Percentiles rank a stretch among this genome's conserved stretches.
phyloP scores from a whole-genome alignment of 2,797 vertebrate species.

The Epinephelus awoara region DNA sequence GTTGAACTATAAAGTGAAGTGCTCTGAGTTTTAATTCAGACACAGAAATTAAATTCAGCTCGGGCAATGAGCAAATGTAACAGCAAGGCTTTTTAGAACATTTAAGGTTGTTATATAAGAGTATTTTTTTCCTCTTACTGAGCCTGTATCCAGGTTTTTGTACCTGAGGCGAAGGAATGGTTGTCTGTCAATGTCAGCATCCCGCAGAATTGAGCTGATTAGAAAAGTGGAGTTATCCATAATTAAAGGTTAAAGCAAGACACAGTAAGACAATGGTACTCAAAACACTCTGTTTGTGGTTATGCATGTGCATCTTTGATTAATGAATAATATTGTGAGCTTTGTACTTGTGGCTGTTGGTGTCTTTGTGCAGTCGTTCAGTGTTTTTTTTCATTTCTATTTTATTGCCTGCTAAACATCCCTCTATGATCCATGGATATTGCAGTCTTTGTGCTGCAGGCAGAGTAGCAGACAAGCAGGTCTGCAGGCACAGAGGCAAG shows the following conservation, averaged over 20 bases:
- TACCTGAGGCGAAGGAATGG: background rate
- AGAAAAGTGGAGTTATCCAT: background rate
- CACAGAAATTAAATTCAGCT: background rate
- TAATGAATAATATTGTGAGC: background rate
- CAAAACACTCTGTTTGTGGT: background rate
- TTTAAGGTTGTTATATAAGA: background rate
- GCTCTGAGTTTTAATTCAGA: background rate
- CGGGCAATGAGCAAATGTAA: background rate
- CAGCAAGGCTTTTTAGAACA: background rate
- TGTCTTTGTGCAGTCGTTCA: background rate
- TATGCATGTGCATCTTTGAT: background rate
- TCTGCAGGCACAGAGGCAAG: conserved; percentile 14
- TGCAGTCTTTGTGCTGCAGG: conserved; percentile 19
- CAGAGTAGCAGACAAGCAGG: background rate
- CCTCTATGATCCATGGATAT: conserved; percentile 13
- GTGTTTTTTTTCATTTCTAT: background rate
- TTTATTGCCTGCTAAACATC: conserved; percentile 7
- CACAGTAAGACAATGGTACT: background rate
- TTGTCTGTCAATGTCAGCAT: background rate
- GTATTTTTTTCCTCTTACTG: background rate
- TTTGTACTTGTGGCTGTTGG: background rate
- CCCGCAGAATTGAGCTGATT: background rate
- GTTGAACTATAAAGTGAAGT: conserved; percentile 18
- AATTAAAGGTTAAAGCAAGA: background rate
- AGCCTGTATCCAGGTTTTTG: background rate